phyloP scores from a whole-genome alignment of 2,113 vertebrate species.

The Pomatostomus ruficeps region DNA sequence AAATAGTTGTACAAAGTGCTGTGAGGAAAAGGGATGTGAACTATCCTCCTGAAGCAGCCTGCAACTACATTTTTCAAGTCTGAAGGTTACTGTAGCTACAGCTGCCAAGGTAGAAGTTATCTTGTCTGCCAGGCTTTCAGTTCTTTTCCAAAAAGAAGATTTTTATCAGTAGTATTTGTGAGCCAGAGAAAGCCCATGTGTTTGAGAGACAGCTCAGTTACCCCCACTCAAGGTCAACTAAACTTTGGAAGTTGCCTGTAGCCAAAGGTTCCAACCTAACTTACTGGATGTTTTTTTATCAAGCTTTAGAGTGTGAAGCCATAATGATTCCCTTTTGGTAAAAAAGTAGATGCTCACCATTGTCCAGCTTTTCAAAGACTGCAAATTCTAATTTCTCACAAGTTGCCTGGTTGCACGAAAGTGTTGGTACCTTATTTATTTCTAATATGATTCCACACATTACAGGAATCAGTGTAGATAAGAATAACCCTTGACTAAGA shows the following conservation, averaged over 20 bases:
- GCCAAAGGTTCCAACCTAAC: neutral
- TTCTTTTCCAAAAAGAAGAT: neutral
- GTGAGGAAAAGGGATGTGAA: neutral
- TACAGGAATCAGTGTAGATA: neutral
- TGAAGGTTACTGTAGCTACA: neutral
- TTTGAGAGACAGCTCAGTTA: neutral
- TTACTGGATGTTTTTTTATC: neutral
- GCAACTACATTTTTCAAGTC: neutral
- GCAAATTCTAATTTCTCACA: neutral
- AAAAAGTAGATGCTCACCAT: neutral
- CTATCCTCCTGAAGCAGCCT: neutral
- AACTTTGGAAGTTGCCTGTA: neutral
- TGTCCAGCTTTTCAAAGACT: neutral
- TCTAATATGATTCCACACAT: neutral
- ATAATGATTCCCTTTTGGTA: neutral
- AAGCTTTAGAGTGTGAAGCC: neutral
- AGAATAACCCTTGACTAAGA: neutral
- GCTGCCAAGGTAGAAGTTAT: neutral
- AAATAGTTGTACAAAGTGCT: neutral
- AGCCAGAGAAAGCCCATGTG: neutral
- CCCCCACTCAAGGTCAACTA: neutral
- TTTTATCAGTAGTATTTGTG: neutral
- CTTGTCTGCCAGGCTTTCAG: neutral
- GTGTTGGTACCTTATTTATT: neutral
- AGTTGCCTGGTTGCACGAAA: neutral